phyloP scores from a whole-genome alignment of 1,140 invertebrate genomes.

The Pseudomyrmex flavicornis region DNA sequence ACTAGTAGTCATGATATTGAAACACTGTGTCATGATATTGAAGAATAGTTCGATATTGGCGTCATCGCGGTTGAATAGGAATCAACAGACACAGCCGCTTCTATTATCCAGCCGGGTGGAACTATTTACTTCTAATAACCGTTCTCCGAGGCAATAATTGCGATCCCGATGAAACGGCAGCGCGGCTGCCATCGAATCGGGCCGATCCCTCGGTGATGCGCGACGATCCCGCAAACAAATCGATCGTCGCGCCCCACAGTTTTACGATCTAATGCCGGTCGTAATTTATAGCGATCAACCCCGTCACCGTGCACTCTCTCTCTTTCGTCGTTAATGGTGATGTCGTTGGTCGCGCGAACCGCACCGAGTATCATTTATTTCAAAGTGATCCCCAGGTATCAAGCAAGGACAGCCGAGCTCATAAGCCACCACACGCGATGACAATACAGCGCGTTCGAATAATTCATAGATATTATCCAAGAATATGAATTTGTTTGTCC shows the following conservation, averaged over 20 bases:
- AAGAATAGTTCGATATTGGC: conserved; percentile 46
- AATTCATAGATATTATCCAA: conserved; percentile 50
- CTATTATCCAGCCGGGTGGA: conserved; percentile 29
- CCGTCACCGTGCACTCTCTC: conserved; percentile 33
- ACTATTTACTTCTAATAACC: conserved; percentile 61
- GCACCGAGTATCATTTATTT: conserved; percentile 53
- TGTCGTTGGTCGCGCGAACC: conserved; percentile 42
- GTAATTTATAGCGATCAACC: conserved; percentile 70
- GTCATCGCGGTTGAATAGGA: conserved; percentile 46
- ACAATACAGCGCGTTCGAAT: conserved; percentile 44
- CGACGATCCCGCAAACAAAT: conserved; percentile 64
- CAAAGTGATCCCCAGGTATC: conserved; percentile 26
- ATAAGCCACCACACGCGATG: conserved; percentile 59
- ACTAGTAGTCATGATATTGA: conserved; percentile 25
- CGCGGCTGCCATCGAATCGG: conserved; percentile 51
- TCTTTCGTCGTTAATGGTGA: conserved; percentile 23
- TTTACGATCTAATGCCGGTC: conserved; percentile 57
- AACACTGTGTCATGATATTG: conserved; percentile 20
- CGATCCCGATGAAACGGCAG: conserved; percentile 41
- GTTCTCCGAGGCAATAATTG: conserved; percentile 61
- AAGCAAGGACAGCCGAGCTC: conserved; percentile 43
- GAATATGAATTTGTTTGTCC: conserved; percentile 32
- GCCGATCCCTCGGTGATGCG: conserved; percentile 54
- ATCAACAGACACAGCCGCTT: conserved; percentile 27
- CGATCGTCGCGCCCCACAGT: conserved; percentile 53